Base-by-base conservation (phyloP, 30 jellyfish, hydroid and myxozoan genomes). In the Turritopsis dohrnii region DNA sequence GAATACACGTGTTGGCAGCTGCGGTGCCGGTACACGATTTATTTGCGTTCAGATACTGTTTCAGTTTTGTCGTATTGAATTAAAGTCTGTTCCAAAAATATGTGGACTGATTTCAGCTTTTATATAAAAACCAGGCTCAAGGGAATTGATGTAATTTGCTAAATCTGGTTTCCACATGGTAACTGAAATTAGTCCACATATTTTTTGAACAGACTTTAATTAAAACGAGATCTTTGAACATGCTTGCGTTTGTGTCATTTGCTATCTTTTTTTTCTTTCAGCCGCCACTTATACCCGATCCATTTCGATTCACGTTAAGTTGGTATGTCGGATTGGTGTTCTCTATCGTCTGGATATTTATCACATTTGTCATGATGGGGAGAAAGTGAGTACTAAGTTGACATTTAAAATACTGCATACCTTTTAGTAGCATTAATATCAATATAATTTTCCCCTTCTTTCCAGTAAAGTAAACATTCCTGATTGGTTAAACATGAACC, bases 401-500 rank as follows among this genome's bases (percentile, higher is more conserved):
- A n/a, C n/a, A n/a, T n/a, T n/a, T n/a, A n/a, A n/a, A n/a, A n/a
- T n/a, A n/a, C n/a, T n/a, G n/a, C n/a, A n/a, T n/a, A n/a, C n/a
- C n/a, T n/a, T n/a, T n/a, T n/a, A n/a, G n/a, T n/a, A n/a, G 60
- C 60, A 41, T 41, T 41, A 41, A 3, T 41, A 41, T 41, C 13
- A 41, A 3, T 41, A 41, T 41, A 41, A 41, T 3, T 41, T 41
- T 3, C 5, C 13, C 13, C 60, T 41, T 41, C 9, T 3, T 69
- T 82, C 4, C 81, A 94, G 99, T 82, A 52, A 91, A 54, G 86
- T 89, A 76, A 89, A 94, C 75, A 90, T 94, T 1, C 97, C 99
- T 13, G 99, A 94, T 28, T 94, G 99, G 99, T 66, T 94, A 21
- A 88, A 89, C 53, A 83, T 89, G 89, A 94, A 94, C 79, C 99